phyloP scores from a whole-genome alignment of 53 echinoderm and acorn worm genomes.

The Holothuria leucospilota region DNA sequence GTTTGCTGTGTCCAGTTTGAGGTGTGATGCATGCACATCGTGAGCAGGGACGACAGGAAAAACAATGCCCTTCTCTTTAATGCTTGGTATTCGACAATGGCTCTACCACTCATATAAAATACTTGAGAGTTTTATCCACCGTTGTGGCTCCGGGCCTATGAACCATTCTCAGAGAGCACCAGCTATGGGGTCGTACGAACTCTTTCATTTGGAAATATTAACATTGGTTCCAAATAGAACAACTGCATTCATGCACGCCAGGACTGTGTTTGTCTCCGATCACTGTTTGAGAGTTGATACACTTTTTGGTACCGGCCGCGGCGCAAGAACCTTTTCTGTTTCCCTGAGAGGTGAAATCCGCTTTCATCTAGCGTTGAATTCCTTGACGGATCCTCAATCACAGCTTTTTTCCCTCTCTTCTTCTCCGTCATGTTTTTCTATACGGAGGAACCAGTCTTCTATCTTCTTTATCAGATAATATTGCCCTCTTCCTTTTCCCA shows the following conservation, averaged over 20 bases:
- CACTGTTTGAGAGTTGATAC: conserved; percentile 10
- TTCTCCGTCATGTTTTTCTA: background rate
- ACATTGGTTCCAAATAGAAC: conserved; percentile 18
- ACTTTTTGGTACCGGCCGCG: conserved; percentile 31
- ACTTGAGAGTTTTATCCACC: conserved; percentile 35
- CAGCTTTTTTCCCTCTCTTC: background rate
- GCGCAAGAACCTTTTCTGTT: conserved; percentile 30
- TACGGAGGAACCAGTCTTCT: background rate
- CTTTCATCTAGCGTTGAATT: conserved; percentile 40
- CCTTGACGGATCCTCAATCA: conserved; percentile 12
- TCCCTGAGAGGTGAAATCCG: conserved; percentile 23
- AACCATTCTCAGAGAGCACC: conserved; percentile 1
- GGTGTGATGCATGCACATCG: conserved; percentile 59
- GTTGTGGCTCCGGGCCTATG: conserved; percentile 31
- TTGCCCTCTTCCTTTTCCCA: conserved; percentile 25
- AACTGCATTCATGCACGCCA: conserved; percentile 37
- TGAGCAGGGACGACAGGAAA: conserved; percentile 43
- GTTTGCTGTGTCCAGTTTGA: conserved; percentile 27
- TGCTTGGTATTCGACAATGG: conserved; percentile 8
- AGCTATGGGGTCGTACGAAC: conserved; percentile 36
- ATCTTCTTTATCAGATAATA: background rate
- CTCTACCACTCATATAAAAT: conserved; percentile 47
- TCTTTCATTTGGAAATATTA: conserved; percentile 15
- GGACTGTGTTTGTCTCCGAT: conserved; percentile 26
- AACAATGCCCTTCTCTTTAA: background rate